A percentile compares a stretch with the other conserved stretches of the same genome.
Evolutionary conservation across 2,888 invertebrate species (phyloP).

Genomic region (Tenthredo amoena): DNA sequence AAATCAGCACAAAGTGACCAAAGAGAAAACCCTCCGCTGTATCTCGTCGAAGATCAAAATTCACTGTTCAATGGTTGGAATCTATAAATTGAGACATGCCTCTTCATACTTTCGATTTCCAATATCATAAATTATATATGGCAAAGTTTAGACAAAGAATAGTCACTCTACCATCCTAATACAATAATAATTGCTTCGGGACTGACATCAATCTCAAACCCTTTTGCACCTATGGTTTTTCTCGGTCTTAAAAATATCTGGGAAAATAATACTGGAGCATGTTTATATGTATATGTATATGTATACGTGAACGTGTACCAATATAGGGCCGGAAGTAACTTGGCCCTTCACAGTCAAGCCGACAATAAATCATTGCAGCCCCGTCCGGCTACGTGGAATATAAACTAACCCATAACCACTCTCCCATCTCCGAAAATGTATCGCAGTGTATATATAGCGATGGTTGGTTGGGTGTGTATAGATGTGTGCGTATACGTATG

Average conservation of each 20-base stretch:
- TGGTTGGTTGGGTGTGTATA: not conserved
- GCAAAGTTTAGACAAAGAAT: no score
- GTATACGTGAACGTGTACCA: not conserved
- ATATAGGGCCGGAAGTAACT: conserved; percentile 13
- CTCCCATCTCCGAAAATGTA: conserved; percentile 30
- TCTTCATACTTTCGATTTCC: not conserved
- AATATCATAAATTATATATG: not conserved
- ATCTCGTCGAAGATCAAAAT: not conserved
- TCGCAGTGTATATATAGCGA: not conserved
- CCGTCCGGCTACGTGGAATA: conserved; percentile 44
- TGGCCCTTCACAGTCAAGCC: conserved; percentile 22
- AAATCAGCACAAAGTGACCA: not conserved
- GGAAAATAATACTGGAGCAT: not conserved
- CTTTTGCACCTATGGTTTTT: not conserved
- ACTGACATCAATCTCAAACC: not conserved
- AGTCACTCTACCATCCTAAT: no score
- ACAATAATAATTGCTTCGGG: not conserved
- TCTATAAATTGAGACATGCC: not conserved
- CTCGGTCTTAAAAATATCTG: not conserved
- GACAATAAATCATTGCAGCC: conserved; percentile 45
- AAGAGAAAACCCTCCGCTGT: not conserved
- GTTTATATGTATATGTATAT: not conserved
- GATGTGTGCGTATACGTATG: not conserved
- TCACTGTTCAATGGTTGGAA: not conserved
- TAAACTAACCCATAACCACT: conserved; percentile 48